Percentiles rank a stretch among this genome's conserved stretches.
Evolutionary conservation across 2,113 vertebrate genomes (phyloP).

Genomic region (cat (Felis catus)): DNA sequence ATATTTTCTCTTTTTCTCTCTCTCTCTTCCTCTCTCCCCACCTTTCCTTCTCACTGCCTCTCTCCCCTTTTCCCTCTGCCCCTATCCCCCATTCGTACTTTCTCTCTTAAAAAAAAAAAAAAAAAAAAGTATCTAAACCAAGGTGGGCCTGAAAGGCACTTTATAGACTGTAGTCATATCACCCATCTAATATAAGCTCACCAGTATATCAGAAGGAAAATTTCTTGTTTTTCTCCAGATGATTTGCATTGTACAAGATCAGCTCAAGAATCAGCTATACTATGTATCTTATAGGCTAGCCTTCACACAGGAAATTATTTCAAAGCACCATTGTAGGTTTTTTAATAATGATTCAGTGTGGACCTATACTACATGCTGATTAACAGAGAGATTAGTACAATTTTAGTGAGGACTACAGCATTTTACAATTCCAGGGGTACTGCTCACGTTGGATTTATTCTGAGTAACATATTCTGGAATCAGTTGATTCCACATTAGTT

Average conservation of each 20-base stretch:
- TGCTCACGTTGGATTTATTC: not conserved
- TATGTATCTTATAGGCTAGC: not conserved
- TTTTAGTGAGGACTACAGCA: not conserved
- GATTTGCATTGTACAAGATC: not conserved
- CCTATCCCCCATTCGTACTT: too few relatives aligned
- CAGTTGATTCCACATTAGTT: not conserved
- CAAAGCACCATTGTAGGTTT: not conserved
- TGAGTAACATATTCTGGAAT: not conserved
- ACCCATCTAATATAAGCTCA: not conserved
- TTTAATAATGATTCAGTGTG: not conserved
- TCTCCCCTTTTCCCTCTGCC: too few relatives aligned
- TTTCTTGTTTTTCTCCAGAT: not conserved
- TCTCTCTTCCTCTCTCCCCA: too few relatives aligned
- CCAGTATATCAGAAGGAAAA: not conserved
- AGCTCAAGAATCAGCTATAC: not conserved
- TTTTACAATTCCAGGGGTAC: not conserved
- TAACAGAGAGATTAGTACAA: not conserved
- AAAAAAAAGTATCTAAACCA: not conserved
- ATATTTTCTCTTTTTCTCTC: too few relatives aligned
- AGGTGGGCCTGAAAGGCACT: not conserved
- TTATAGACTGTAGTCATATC: not conserved
- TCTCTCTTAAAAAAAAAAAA: too few relatives aligned
- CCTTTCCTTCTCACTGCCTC: too few relatives aligned
- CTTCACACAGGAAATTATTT: not conserved
- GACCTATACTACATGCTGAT: not conserved